These are phyloP conservation scores for Physocephala rufipes DNA, from an alignment of 2,888 invertebrate species.

Conservation along the genomic window DNA sequence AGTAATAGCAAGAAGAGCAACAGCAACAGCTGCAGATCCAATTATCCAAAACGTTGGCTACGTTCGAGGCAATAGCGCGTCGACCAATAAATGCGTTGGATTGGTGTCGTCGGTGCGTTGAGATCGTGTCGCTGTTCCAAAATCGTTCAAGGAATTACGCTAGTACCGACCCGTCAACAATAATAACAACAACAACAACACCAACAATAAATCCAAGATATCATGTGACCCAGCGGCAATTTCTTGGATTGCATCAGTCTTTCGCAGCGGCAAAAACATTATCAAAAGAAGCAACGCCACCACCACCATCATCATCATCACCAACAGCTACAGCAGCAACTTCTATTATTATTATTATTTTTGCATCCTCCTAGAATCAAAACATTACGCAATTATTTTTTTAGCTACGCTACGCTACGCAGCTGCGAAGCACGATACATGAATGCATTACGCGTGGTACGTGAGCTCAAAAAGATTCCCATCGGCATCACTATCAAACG, in stretches of 20 bases:
- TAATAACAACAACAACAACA: neutral
- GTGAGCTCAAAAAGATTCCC: neutral
- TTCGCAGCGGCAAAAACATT: slow-evolving; percentile 18
- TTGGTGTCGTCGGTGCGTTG: neutral
- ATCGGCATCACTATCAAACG: neutral
- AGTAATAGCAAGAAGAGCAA: too few relatives aligned
- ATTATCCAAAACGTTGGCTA: neutral
- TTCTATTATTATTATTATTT: too few relatives aligned
- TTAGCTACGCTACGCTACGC: slow-evolving; percentile 42
- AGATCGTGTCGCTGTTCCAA: slow-evolving; percentile 27
- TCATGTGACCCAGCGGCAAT: slow-evolving; percentile 39
- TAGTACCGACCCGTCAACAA: neutral
- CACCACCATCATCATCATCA: slow-evolving; percentile 13
- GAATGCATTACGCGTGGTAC: slow-evolving; percentile 1
- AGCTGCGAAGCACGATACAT: slow-evolving; percentile 20
- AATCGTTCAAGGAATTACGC: neutral
- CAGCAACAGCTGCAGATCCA: neutral
- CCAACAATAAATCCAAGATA: slow-evolving; percentile 17
- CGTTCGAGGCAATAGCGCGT: too few relatives aligned
- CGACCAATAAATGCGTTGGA: slow-evolving; percentile 25
- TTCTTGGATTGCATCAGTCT: slow-evolving; percentile 25
- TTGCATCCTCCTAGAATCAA: slow-evolving; percentile 38
- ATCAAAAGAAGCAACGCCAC: slow-evolving; percentile 18
- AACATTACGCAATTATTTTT: slow-evolving; percentile 44
- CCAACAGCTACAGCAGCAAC: slow-evolving; percentile 18